These are phyloP conservation scores for Brevimyrus niger DNA, from an alignment of 2,113 vertebrate species.

Conservation along the genomic window DNA sequence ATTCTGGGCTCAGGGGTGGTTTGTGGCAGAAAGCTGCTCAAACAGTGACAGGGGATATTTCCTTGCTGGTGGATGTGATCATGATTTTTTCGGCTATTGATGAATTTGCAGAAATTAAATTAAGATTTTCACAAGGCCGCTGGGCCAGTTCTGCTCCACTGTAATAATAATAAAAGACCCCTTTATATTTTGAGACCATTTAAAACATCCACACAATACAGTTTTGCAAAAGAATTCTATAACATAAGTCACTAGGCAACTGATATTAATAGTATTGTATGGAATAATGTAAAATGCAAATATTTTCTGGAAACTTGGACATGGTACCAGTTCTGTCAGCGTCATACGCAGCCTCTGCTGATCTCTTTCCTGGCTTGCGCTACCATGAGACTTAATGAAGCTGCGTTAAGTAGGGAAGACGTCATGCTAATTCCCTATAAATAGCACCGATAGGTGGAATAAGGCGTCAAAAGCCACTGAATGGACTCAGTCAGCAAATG, in stretches of 20 bases:
- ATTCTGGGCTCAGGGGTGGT: not conserved
- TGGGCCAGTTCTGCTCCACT: not conserved
- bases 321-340: not conserved
- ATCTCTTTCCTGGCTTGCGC: not conserved
- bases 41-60: slow-evolving; percentile 3
- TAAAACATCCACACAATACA: not conserved
- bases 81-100: not conserved
- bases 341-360: not conserved
- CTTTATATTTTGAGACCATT: not conserved
- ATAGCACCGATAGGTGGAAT: not conserved
- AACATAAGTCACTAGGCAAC: not conserved
- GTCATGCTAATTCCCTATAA: slow-evolving; percentile 4
- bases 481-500: not conserved
- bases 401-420: not conserved
- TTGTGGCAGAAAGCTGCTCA: not conserved
- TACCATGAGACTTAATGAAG: not conserved
- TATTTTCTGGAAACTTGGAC: not conserved
- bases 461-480: not conserved
- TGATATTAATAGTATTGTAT: not conserved
- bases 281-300: not conserved
- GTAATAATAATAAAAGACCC: not conserved
- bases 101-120: not conserved
- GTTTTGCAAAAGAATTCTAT: not conserved
- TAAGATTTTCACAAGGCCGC: not conserved
- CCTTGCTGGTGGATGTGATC: not conserved